Evolutionary conservation across 2,888 invertebrate species (phyloP).

Genomic region (Phortica okadai): DNA sequence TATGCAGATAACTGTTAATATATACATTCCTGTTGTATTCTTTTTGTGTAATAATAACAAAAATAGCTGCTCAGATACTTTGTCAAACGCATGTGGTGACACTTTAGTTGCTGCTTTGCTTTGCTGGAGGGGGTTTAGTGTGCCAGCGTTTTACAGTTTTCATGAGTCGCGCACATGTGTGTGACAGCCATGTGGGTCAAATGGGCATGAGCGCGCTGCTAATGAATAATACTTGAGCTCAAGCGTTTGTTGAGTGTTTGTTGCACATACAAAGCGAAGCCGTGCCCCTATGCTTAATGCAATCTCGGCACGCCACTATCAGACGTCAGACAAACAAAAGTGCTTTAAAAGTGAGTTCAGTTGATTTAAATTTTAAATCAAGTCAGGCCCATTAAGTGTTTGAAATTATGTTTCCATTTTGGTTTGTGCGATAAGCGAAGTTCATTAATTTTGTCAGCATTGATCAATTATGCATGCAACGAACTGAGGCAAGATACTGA

Average conservation of each 20-base stretch:
- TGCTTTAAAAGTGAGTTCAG: background rate
- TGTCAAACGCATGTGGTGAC: too few relatives aligned
- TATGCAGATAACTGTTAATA: constrained; percentile 7
- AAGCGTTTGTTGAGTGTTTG: background rate
- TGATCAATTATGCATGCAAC: constrained; percentile 9
- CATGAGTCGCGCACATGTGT: constrained; percentile 2
- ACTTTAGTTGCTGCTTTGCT: background rate
- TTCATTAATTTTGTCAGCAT: constrained; percentile 2
- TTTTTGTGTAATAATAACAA: constrained; percentile 4
- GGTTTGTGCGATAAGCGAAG: background rate
- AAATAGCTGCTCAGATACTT: constrained; percentile 1
- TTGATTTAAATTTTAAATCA: constrained; percentile 10
- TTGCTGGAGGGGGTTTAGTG: background rate
- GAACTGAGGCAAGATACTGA: background rate
- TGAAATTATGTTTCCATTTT: background rate
- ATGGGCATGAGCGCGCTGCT: constrained; percentile 17
- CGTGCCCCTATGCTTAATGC: constrained; percentile 5
- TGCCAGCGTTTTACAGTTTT: background rate
- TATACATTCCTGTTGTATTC: background rate
- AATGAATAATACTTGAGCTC: background rate
- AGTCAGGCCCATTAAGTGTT: background rate
- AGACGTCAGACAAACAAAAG: background rate
- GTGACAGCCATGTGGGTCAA: constrained; percentile 34
- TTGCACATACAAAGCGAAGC: background rate
- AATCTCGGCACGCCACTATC: constrained; percentile 3